Base-by-base conservation (phyloP, 2,888 invertebrate genomes). In the Thecophora atra region DNA sequence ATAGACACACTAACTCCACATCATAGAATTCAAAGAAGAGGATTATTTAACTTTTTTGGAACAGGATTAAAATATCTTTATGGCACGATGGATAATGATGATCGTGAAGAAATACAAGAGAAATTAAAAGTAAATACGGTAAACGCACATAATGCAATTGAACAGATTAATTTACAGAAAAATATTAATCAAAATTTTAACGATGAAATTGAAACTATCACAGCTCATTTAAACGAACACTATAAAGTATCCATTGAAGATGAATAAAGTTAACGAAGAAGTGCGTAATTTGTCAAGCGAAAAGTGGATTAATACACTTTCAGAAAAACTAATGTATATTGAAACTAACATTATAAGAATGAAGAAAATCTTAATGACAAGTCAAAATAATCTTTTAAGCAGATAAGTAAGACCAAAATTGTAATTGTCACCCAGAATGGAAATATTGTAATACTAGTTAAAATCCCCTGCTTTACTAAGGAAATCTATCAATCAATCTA, bases 61-160 rank as follows among this genome's bases (percentile, higher is more conserved):
- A 76, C 70, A 17, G 65, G 65, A 28, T 42, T 67, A 52, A 76
- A 74, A 74, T 74, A 73, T 67, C 26, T 74, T 44, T 62, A 63
- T 52, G 73, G 74, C 58, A 72, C 71, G 6, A 73, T 74, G 65
- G 72, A 74, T 26, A 68, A 74, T 44, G 74, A 74, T 66, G 76
- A 67, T 52, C 67, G 68, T 51, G 51, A 72, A 62, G 42, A 44
- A 52, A 72, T 72, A 26, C 26, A 66, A 66, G 66, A 30, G n/a
- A 66, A 52, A 52, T 66, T 66, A 66, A 15, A 26, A 51, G 28
- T 66, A 51, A 66, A 66, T 28, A 28, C 66, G 28, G 24, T 26
- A 52, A 66, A 66, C 26, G 51, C 66, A 52, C 66, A 66, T 26
- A 66, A 66, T 66, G 51, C 66, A 51, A 66, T 66, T 66, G 66